phyloP scores from a whole-genome alignment of 2,888 invertebrate genomes.

The Penaeus monodon region DNA sequence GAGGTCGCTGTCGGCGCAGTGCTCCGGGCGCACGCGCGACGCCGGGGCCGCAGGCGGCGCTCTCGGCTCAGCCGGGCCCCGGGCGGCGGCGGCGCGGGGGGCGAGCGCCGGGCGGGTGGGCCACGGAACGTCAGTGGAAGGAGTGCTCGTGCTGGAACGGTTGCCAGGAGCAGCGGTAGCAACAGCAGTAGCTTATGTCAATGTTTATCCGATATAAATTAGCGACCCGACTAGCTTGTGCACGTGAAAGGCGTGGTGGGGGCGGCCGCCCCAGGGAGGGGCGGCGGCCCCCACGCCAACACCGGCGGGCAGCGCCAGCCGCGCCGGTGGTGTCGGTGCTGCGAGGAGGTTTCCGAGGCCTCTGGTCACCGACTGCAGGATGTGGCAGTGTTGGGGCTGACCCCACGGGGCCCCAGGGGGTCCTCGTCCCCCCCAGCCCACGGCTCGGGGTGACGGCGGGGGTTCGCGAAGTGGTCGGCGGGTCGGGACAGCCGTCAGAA shows the following conservation, averaged over 20 bases:
- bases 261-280: constrained; percentile 47
- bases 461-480: constrained; percentile 39
- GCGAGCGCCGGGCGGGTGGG: not conserved
- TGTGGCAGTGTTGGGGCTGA: constrained; percentile 59
- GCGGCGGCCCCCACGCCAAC: constrained; percentile 56
- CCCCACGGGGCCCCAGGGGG: constrained; percentile 33
- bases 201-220: constrained; percentile 59
- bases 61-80: no score
- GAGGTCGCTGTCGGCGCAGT: no score
- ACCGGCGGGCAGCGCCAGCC: constrained; percentile 51
- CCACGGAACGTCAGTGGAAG: not conserved
- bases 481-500: constrained; percentile 51
- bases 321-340: constrained; percentile 45
- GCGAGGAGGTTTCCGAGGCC: constrained; percentile 47
- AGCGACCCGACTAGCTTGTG: constrained; percentile 62
- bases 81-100: constrained; percentile 1
- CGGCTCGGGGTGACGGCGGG: constrained; percentile 24
- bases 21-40: no score
- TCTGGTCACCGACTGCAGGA: constrained; percentile 59
- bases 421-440: constrained; percentile 28
- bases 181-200: constrained; percentile 54
- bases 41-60: no score
- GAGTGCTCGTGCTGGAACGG: constrained; percentile 21
- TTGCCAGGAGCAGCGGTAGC: constrained; percentile 48
- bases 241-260: constrained; percentile 58